Conservation (phyloP, 2,888 invertebrate species). For the Drosophila algonquin region DNA sequence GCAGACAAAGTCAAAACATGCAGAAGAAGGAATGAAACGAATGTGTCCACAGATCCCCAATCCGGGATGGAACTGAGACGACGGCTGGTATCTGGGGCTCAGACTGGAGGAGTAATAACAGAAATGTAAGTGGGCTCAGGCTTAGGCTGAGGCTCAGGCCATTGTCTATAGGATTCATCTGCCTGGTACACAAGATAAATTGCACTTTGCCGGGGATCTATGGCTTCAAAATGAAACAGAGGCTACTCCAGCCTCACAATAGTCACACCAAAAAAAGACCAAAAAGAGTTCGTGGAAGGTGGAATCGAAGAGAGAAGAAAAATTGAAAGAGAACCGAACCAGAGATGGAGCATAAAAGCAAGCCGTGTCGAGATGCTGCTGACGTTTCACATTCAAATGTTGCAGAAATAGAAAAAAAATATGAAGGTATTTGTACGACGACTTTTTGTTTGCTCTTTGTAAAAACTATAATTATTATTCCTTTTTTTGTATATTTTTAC, state of each 20-base stretch:
- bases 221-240: constrained; percentile 72
- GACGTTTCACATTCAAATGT: constrained; percentile 81
- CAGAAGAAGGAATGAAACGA: constrained; percentile 18
- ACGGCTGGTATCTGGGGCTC: neutral
- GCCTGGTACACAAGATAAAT: constrained; percentile 80
- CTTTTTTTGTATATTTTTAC: too few relatives aligned
- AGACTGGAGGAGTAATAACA: constrained; percentile 45
- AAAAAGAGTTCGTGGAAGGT: constrained; percentile 17
- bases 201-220: constrained; percentile 77
- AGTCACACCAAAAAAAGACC: neutral
- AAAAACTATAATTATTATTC: neutral
- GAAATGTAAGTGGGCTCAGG: constrained; percentile 71
- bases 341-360: constrained; percentile 57
- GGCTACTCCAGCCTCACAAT: constrained; percentile 23
- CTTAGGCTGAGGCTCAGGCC: constrained; percentile 51
- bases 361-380: constrained; percentile 69
- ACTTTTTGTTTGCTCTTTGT: constrained; percentile 9
- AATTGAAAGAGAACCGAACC: constrained; percentile 29
- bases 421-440: neutral
- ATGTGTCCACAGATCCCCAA: neutral
- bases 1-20: constrained; percentile 60
- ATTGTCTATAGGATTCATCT: constrained; percentile 67
- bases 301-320: constrained; percentile 2
- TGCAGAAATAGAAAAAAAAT: constrained; percentile 1
- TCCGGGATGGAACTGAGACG: constrained; percentile 1